A percentile compares a stretch with the other conserved stretches of the same genome.
phyloP scores from a whole-genome alignment of 2,888 invertebrate species.

The Hypena proboscidalis region DNA sequence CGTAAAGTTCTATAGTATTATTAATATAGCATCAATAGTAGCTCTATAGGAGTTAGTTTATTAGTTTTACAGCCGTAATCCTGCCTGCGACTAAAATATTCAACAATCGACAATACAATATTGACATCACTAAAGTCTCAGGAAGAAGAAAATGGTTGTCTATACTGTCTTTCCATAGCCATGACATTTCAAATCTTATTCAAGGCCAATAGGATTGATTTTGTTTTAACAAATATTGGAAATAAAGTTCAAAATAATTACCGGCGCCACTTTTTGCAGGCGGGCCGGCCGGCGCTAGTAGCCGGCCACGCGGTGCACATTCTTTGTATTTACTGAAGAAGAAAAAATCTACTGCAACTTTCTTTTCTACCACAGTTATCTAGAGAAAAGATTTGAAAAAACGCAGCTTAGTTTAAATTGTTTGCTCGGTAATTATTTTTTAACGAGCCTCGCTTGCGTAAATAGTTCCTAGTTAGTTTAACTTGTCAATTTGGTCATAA shows the following conservation, averaged over 20 bases:
- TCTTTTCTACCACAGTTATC: conserved; percentile 50
- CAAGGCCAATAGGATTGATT: conserved; percentile 2
- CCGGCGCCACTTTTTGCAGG: conserved; percentile 55
- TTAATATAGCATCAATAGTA: too few species aligned
- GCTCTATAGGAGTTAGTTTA: too few species aligned
- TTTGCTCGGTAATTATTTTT: not conserved
- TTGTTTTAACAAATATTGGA: conserved; percentile 1
- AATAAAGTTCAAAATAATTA: conserved; percentile 40
- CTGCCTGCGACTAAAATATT: not conserved
- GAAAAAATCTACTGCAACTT: conserved; percentile 46
- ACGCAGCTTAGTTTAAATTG: conserved; percentile 3
- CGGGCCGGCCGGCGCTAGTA: conserved; percentile 46
- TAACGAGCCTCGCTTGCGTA: not conserved
- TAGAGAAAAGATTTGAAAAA: conserved; percentile 14
- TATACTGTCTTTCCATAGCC: conserved; percentile 3
- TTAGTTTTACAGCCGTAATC: too few species aligned
- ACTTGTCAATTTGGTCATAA: too few species aligned
- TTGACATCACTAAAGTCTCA: conserved; percentile 1
- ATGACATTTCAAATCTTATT: conserved; percentile 9
- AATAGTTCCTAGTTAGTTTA: not conserved
- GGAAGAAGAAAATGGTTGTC: conserved; percentile 9
- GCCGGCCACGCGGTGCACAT: conserved; percentile 54
- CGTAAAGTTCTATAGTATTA: too few species aligned
- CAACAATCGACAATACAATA: not conserved
- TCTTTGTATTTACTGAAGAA: conserved; percentile 49